Conservation (phyloP, 2,888 invertebrate genomes). For the Trilocha varians region DNA sequence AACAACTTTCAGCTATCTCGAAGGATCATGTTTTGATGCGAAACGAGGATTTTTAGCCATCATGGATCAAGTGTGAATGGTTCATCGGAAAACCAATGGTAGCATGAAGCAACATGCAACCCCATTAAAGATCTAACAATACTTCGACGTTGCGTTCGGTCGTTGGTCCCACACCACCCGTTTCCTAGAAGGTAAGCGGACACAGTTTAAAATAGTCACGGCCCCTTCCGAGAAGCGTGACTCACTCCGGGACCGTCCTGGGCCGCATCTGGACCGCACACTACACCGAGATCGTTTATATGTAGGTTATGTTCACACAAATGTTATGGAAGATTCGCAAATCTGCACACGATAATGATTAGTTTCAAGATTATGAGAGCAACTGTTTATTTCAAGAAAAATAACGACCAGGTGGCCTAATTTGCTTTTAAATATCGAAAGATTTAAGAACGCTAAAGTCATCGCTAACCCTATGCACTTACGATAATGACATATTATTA, state of each 20-base stretch:
- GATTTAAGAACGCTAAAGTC: too few species aligned
- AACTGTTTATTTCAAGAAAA: too few species aligned
- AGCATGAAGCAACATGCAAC: constrained; percentile 34
- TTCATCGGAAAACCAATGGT: constrained; percentile 34
- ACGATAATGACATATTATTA: background rate
- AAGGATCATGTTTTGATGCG: background rate
- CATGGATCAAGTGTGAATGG: background rate
- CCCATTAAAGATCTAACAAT: constrained; percentile 66
- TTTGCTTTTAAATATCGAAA: too few species aligned
- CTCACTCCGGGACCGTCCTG: constrained; percentile 56
- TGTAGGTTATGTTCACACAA: constrained; percentile 10
- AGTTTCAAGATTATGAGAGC: too few species aligned
- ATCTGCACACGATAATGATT: too few species aligned
- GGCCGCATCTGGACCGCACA: constrained; percentile 57
- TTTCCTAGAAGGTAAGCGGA: constrained; percentile 72
- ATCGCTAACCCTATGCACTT: too few species aligned
- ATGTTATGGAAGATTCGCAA: too few species aligned
- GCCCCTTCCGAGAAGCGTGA: constrained; percentile 66
- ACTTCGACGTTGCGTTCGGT: constrained; percentile 60
- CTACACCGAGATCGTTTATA: constrained; percentile 22
- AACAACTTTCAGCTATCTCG: too few species aligned
- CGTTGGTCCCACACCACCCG: constrained; percentile 63
- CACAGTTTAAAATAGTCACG: constrained; percentile 68
- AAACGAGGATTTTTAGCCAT: background rate
- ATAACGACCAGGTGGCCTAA: too few species aligned